A percentile compares a stretch with the other conserved stretches of the same genome.
phyloP scores from a whole-genome alignment of 2,797 vertebrate genomes.

The Molothrus aeneus region DNA sequence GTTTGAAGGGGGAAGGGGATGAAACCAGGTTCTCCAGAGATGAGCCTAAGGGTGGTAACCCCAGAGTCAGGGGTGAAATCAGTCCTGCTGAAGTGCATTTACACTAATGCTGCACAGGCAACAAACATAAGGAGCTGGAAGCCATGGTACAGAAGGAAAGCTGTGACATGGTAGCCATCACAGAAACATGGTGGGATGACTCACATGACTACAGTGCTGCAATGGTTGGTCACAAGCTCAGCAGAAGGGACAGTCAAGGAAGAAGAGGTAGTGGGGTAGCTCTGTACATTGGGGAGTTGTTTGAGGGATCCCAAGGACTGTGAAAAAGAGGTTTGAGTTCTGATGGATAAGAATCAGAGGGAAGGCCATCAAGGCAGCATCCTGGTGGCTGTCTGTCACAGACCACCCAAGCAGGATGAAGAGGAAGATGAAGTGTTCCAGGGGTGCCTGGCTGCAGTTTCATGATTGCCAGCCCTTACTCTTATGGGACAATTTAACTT shows the following conservation, averaged over 20 bases:
- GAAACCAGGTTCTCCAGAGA: neutral
- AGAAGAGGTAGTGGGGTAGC: fast-evolving
- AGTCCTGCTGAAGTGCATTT: neutral
- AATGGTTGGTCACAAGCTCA: neutral
- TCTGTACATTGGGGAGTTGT: neutral
- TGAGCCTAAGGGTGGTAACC: neutral
- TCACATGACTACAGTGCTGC: neutral
- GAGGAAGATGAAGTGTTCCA: neutral
- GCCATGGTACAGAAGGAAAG: neutral
- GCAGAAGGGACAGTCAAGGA: neutral
- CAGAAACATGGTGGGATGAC: neutral
- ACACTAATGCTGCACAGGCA: neutral
- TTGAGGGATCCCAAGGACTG: neutral
- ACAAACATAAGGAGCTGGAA: neutral
- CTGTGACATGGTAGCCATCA: fast-evolving
- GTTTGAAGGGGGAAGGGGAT: neutral
- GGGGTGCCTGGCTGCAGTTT: neutral
- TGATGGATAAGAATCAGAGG: neutral
- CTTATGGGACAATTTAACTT: neutral
- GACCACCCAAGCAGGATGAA: neutral
- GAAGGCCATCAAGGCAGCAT: neutral
- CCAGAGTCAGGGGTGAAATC: neutral
- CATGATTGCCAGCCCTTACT: fast-evolving
- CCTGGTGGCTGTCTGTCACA: no score
- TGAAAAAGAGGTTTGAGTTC: neutral